Evolutionary conservation across 2,113 vertebrate species (phyloP).

Genomic region (Merops nubicus): DNA sequence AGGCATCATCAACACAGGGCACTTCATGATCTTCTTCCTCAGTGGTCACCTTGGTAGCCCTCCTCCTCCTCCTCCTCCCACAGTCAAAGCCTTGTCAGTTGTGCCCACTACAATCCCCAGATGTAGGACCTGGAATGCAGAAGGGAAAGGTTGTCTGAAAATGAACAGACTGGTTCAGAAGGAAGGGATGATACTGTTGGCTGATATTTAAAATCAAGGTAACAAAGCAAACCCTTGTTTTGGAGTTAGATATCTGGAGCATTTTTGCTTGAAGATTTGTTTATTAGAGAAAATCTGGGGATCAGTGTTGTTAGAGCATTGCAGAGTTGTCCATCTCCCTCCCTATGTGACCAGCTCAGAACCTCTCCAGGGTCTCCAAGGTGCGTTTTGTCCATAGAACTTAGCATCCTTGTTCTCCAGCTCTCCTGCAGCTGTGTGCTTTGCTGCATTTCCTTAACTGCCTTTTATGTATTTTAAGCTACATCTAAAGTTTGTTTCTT

Average conservation of each 20-base stretch:
- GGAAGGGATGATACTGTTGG: background rate
- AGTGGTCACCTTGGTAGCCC: background rate
- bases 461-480: background rate
- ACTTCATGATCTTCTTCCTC: background rate
- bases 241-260: rapidly evolving
- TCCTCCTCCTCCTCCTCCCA: too few relatives aligned
- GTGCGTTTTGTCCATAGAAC: background rate
- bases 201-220: background rate
- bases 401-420: background rate
- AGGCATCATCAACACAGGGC: background rate
- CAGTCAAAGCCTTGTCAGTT: background rate
- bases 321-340: background rate
- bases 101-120: background rate
- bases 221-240: background rate
- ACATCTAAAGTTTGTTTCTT: background rate
- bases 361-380: background rate
- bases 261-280: background rate
- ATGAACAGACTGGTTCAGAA: background rate
- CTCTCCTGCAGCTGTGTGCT: background rate
- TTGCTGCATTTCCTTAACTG: background rate
- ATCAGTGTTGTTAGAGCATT: rapidly evolving
- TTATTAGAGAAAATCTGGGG: background rate
- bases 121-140: background rate
- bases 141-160: background rate
- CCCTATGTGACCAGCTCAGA: background rate